Base-by-base conservation (phyloP, 1,140 invertebrate genomes). In the Drosophila chauvacae region DNA sequence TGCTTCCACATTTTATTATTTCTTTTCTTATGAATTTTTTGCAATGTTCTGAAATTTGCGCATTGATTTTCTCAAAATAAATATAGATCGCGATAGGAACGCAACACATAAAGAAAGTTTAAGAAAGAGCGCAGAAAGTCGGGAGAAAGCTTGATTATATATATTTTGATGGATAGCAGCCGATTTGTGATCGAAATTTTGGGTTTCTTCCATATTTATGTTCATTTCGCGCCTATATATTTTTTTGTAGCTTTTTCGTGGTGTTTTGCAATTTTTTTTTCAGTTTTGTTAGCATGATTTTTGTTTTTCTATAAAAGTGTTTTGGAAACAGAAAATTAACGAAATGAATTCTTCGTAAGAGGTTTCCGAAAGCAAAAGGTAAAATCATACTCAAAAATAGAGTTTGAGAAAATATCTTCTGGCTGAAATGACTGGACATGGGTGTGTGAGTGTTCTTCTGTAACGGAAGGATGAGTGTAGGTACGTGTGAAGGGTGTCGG, bases 1-100 rank as follows among this genome's bases (percentile, higher is more conserved):
- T 92, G 91, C 91, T 92, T 92, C 91, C 86, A 76, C 51, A 88
- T 88, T 87, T 92, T 86, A 82, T 70, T 80, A 55, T 72, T 64
- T 70, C 48, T 53, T 70, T 53, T 77, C 56, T 63, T 18, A 61
- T 88, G 84, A 70, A 74, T 58, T 56, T 78, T 55, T 53, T 51
- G 73, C 70, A 62, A 78, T 87, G 69, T 63, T 79, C 69, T 80
- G 74, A 74, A 82, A 47, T 51, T 83, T 83, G 80, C 84, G 80
- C 71, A 70, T 62, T 68, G 61, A 73, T 83, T 88, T 80, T 90
- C 85, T 90, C 86, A 90, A 90, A 91, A 83, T 73, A 80, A 68
- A 48, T 61, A 59, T 76, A 81, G 62, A 68, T 75, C 68, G 62
- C 26, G 75, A 88, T 66, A 65, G 70, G 79, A 77, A 58, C 60